These are phyloP conservation scores for Pterocles gutturalis DNA, from an alignment of 2,113 vertebrate genomes.

Conservation along the genomic window DNA sequence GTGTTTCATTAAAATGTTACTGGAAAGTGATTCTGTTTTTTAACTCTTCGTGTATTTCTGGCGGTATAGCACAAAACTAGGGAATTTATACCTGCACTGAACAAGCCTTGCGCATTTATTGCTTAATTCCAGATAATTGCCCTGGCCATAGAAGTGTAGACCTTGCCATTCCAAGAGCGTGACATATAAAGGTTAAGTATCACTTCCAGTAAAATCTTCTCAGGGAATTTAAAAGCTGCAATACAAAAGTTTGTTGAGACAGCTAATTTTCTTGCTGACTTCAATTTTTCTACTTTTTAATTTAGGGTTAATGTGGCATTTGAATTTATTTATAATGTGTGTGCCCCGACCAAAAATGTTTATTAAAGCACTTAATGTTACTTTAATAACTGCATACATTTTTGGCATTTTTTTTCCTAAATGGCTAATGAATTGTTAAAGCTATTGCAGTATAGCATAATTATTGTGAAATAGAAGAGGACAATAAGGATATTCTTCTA, in stretches of 20 bases:
- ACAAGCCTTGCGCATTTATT: conserved; percentile 47
- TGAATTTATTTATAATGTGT: conserved; percentile 9
- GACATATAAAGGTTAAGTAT: conserved; percentile 67
- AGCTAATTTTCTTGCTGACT: conserved; percentile 60
- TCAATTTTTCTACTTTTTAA: conserved; percentile 7
- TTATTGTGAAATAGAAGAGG: background rate
- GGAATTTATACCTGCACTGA: conserved; percentile 42
- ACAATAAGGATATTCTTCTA: background rate
- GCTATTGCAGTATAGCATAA: background rate
- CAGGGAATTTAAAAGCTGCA: conserved; percentile 51
- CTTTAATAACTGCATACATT: background rate
- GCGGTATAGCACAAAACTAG: background rate
- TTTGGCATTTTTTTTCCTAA: background rate
- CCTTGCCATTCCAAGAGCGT: conserved; percentile 50
- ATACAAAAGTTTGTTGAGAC: background rate
- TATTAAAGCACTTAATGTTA: background rate
- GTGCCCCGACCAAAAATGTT: background rate
- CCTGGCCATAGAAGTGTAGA: conserved; percentile 29
- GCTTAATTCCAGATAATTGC: conserved; percentile 66
- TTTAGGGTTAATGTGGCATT: conserved; percentile 22
- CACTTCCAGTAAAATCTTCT: conserved; percentile 74
- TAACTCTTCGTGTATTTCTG: conserved; percentile 56
- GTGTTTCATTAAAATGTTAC: conserved; percentile 46
- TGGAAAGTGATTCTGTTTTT: conserved; percentile 51
- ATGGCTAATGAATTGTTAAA: background rate